Percentiles rank a stretch among this genome's conserved stretches.
Conservation (phyloP, 2,888 invertebrate genomes). For the Chrysolina haemoptera region DNA sequence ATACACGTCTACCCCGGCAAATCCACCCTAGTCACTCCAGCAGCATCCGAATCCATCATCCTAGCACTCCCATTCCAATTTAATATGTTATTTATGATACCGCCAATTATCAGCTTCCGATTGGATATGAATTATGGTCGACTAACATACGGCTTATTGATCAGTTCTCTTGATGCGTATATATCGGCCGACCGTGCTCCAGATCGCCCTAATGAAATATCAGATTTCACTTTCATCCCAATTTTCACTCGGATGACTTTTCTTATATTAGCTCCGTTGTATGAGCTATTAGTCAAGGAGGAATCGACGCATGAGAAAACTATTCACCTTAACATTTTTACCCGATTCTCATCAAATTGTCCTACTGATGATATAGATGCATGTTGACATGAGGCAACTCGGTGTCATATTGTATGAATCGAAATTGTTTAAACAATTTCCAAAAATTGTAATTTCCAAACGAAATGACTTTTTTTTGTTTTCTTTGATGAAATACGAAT, state of each 20-base stretch:
- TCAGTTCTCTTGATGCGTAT: conserved; percentile 5
- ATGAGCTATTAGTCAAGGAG: no score
- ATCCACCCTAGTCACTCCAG: background rate
- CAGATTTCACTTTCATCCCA: conserved; percentile 17
- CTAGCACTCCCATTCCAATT: background rate
- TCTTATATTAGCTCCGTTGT: background rate
- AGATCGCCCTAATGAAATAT: conserved; percentile 17
- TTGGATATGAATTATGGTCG: background rate
- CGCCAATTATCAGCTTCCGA: conserved; percentile 11
- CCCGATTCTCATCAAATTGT: no score
- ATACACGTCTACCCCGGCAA: no score
- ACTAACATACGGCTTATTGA: background rate
- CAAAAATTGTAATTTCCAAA: no score
- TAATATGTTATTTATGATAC: background rate
- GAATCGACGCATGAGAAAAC: no score
- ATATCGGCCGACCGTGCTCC: background rate
- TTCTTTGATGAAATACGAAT: no score
- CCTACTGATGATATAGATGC: no score
- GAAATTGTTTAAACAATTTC: no score
- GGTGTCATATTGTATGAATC: no score
- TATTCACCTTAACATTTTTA: no score
- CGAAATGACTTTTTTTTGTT: no score
- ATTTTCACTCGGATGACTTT: conserved; percentile 15
- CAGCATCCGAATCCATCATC: background rate
- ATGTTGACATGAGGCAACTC: no score